Percentiles rank a stretch among this genome's conserved stretches.
These are phyloP conservation scores for Lepus europaeus DNA, from an alignment of 2,113 vertebrate species.

Conservation along the genomic window DNA sequence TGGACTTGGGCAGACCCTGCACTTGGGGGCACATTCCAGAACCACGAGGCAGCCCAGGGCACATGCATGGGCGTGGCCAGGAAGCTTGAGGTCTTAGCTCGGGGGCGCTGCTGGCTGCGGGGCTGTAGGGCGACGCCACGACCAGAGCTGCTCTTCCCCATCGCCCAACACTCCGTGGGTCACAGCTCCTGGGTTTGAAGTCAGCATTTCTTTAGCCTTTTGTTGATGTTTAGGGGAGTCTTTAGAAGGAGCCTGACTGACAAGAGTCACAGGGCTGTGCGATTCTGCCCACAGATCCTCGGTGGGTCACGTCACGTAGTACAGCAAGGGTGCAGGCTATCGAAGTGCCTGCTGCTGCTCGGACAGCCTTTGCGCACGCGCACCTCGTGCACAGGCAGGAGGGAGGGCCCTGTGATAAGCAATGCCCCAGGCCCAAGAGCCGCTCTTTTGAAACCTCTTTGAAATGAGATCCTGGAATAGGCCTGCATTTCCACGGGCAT, in stretches of 20 bases:
- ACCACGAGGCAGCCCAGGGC: too few species aligned
- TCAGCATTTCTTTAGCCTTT: neutral
- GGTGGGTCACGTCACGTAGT: neutral
- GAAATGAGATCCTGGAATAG: slow-evolving; percentile 79
- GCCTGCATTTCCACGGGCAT: slow-evolving; percentile 70
- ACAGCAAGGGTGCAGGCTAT: neutral
- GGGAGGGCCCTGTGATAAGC: slow-evolving; percentile 53
- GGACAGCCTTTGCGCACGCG: neutral
- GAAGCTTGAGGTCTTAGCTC: neutral
- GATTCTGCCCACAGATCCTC: neutral
- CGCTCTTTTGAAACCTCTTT: slow-evolving; percentile 71
- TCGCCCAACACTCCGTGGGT: neutral
- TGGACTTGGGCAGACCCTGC: neutral
- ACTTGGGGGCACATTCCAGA: neutral
- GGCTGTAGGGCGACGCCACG: too few species aligned
- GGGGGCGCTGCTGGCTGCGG: neutral
- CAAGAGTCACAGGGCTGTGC: neutral
- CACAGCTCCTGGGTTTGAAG: neutral
- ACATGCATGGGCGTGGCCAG: too few species aligned
- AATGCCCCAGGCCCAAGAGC: neutral
- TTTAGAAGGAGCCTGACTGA: neutral
- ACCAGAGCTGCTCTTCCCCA: neutral
- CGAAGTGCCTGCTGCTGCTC: neutral
- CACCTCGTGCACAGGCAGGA: neutral
- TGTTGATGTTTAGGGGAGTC: neutral